Conservation (phyloP, 1,140 invertebrate species). For the Trachelipus rathkii region DNA sequence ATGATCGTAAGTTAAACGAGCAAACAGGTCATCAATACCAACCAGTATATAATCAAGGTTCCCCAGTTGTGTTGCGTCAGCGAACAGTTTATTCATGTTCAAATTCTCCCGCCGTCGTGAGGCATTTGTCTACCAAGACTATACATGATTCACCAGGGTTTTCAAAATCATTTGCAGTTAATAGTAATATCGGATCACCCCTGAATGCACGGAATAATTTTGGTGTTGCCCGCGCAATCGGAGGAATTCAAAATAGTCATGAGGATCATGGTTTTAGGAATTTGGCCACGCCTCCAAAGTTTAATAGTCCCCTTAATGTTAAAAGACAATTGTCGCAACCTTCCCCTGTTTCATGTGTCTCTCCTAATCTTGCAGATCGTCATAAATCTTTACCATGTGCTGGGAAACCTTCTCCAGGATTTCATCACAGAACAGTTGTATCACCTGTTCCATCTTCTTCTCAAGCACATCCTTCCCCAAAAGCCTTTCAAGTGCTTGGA, state of each 20-base stretch:
- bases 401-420: slow-evolving; percentile 36
- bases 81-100: slow-evolving; percentile 37
- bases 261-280: not conserved
- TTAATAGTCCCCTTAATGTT: slow-evolving; percentile 26
- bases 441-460: slow-evolving; percentile 31
- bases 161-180: not conserved
- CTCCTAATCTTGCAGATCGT: slow-evolving; percentile 32
- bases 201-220: slow-evolving; percentile 2
- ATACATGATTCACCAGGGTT: not conserved
- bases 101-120: slow-evolving; percentile 22
- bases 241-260: slow-evolving; percentile 29
- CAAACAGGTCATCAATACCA: slow-evolving; percentile 35
- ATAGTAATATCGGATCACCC: slow-evolving; percentile 6
- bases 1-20: slow-evolving; percentile 29
- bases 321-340: slow-evolving; percentile 30
- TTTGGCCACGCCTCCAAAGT: not conserved
- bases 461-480: slow-evolving; percentile 28
- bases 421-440: slow-evolving; percentile 29
- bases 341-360: slow-evolving; percentile 13
- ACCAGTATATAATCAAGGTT: slow-evolving; percentile 32
- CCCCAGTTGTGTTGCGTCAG: slow-evolving; percentile 34
- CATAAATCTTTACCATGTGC: slow-evolving; percentile 34
- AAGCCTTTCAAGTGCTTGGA: slow-evolving; percentile 39
- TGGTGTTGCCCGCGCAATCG: slow-evolving; percentile 41
- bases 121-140: slow-evolving; percentile 8